Conservation (phyloP, 92 coral and sea anemone species). For the Epizoanthus rinbou region DNA sequence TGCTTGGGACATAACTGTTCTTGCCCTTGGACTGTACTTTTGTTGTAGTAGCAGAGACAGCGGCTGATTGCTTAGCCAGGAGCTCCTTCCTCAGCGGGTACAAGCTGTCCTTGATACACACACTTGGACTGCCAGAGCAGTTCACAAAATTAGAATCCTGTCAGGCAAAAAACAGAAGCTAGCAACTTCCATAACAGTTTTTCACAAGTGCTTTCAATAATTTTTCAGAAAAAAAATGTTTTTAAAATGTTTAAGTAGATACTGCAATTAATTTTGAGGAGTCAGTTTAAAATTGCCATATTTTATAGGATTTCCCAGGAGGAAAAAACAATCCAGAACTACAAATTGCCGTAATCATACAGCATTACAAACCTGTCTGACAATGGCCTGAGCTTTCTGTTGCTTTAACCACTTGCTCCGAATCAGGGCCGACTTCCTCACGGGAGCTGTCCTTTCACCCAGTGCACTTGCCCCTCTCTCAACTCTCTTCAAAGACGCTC, state of each 20-base stretch:
- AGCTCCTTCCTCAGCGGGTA: constrained; percentile 81
- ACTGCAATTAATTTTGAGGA: too few species aligned
- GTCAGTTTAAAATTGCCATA: too few species aligned
- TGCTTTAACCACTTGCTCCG: constrained; percentile 40
- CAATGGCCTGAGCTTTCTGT: constrained; percentile 20
- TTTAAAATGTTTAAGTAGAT: too few species aligned
- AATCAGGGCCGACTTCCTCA: constrained; percentile 62
- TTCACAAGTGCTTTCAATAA: background rate
- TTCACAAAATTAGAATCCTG: constrained; percentile 60
- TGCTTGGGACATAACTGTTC: too few species aligned
- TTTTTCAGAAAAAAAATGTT: background rate
- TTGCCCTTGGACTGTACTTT: too few species aligned
- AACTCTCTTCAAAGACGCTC: constrained; percentile 71
- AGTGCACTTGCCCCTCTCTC: constrained; percentile 62
- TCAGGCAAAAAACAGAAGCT: background rate
- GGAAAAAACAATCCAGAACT: too few species aligned
- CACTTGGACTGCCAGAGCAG: constrained; percentile 69
- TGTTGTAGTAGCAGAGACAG: too few species aligned
- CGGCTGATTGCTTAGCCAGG: constrained; percentile 37
- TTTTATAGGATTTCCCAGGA: too few species aligned
- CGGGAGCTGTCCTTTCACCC: constrained; percentile 59
- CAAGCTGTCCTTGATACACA: constrained; percentile 76
- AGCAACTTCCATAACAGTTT: background rate
- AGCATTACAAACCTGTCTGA: constrained; percentile 29
- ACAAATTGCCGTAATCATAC: too few species aligned